Percentiles rank a stretch among this genome's conserved stretches.
Evolutionary conservation across 2,888 invertebrate genomes (phyloP).

Genomic region (Apamea epomidion): DNA sequence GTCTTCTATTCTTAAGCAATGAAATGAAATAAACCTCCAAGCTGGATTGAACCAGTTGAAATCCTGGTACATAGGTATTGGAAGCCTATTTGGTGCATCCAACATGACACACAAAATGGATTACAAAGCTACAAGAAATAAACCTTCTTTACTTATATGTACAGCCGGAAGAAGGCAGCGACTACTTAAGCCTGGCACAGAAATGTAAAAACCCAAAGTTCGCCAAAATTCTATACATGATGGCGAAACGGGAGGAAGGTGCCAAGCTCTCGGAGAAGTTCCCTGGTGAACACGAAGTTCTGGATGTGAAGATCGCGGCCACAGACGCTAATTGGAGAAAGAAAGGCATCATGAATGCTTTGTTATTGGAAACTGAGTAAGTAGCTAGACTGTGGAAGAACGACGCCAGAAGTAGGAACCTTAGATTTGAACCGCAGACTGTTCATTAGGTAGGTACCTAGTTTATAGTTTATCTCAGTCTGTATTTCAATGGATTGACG

Average conservation of each 20-base stretch:
- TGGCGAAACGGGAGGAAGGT: constrained; percentile 90
- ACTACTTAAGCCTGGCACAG: constrained; percentile 83
- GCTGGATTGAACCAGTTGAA: not conserved
- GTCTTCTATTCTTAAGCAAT: not conserved
- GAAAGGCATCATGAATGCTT: constrained; percentile 92
- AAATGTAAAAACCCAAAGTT: constrained; percentile 91
- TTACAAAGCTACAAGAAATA: not conserved
- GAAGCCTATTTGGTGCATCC: not conserved
- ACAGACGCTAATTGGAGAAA: constrained; percentile 92
- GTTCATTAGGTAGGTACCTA: not conserved
- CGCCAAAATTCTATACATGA: constrained; percentile 91
- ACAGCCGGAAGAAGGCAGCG: constrained; percentile 78
- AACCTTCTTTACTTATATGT: constrained; percentile 38
- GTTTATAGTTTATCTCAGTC: not conserved
- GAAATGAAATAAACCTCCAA: not conserved
- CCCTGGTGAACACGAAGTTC: constrained; percentile 87
- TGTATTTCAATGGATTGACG: not conserved
- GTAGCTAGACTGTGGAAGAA: constrained; percentile 69
- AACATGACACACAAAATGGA: not conserved
- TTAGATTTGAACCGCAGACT: not conserved
- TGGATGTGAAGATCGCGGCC: constrained; percentile 92
- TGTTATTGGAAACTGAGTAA: constrained; percentile 92
- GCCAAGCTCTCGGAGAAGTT: constrained; percentile 90
- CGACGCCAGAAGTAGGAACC: not conserved
- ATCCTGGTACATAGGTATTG: not conserved